These are phyloP conservation scores for Trigoniulus corallinus DNA, from an alignment of 1,140 invertebrate genomes.

Conservation along the genomic window DNA sequence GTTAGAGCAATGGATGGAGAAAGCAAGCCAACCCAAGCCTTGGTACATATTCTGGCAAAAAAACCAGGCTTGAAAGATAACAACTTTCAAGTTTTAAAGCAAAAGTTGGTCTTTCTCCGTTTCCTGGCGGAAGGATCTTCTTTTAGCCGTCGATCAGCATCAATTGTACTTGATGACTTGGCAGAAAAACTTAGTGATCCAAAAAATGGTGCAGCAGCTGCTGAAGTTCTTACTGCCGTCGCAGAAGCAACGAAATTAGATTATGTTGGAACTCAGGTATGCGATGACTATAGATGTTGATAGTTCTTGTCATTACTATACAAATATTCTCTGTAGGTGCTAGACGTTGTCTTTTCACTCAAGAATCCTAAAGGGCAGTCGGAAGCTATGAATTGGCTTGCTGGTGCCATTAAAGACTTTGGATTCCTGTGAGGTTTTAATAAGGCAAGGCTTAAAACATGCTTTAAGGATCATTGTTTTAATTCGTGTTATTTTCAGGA, in stretches of 20 bases:
- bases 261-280: constrained; percentile 47
- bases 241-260: constrained; percentile 61
- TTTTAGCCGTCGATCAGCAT: constrained; percentile 44
- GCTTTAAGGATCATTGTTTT: not conserved
- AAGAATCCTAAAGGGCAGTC: constrained; percentile 84
- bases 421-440: constrained; percentile 44
- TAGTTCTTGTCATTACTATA: not conserved
- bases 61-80: constrained; percentile 85
- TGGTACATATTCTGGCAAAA: constrained; percentile 54
- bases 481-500: constrained; percentile 25
- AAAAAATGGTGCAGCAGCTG: constrained; percentile 52
- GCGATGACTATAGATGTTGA: not conserved
- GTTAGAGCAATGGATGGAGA: constrained; percentile 41
- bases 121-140: constrained; percentile 35
- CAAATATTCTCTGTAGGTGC: constrained; percentile 15
- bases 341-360: constrained; percentile 45
- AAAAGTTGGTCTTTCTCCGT: constrained; percentile 58
- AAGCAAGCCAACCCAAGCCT: constrained; percentile 51
- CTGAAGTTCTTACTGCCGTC: constrained; percentile 52
- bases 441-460: constrained; percentile 8
- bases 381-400: constrained; percentile 63
- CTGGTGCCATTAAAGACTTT: constrained; percentile 62
- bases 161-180: constrained; percentile 57
- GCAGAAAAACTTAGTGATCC: constrained; percentile 69
- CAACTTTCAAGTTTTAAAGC: constrained; percentile 82